These are phyloP conservation scores for Coleophora deauratella DNA, from an alignment of 2,888 invertebrate genomes.

Conservation along the genomic window DNA sequence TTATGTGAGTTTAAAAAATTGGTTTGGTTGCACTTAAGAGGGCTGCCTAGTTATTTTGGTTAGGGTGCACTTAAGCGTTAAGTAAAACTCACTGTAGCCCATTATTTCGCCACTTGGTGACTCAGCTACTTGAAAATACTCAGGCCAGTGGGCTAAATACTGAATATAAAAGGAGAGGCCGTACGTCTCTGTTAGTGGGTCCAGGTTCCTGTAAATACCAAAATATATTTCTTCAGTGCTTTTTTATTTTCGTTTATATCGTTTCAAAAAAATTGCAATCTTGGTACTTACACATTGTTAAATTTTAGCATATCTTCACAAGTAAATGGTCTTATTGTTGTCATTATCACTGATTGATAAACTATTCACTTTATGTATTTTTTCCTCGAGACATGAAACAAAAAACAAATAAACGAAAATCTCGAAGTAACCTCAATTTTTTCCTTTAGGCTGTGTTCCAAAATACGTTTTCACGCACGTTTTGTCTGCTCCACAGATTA, in stretches of 20 bases:
- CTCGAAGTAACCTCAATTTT: no score
- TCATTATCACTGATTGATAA: no score
- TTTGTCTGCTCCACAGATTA: no score
- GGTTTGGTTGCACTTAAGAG: no score
- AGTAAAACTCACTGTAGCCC: slow-evolving; percentile 91
- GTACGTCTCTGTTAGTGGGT: slow-evolving; percentile 97
- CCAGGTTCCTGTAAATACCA: slow-evolving; percentile 89
- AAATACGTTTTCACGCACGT: no score
- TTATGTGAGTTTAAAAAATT: neutral
- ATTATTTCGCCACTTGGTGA: slow-evolving; percentile 97
- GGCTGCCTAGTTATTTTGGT: no score
- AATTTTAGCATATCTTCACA: slow-evolving; percentile 96
- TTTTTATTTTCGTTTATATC: neutral
- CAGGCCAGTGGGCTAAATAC: slow-evolving; percentile 98
- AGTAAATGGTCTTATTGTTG: slow-evolving; percentile 92
- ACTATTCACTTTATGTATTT: no score
- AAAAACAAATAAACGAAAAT: no score
- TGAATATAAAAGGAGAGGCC: slow-evolving; percentile 97
- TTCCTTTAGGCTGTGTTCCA: no score
- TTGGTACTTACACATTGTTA: slow-evolving; percentile 94
- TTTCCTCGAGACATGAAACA: no score
- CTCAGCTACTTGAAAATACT: slow-evolving; percentile 98
- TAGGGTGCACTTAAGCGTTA: no score
- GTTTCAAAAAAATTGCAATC: no score
- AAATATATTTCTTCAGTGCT: slow-evolving; percentile 4